These are phyloP conservation scores for Mylabris sibirica DNA, from an alignment of 2,888 invertebrate genomes.

Conservation along the genomic window DNA sequence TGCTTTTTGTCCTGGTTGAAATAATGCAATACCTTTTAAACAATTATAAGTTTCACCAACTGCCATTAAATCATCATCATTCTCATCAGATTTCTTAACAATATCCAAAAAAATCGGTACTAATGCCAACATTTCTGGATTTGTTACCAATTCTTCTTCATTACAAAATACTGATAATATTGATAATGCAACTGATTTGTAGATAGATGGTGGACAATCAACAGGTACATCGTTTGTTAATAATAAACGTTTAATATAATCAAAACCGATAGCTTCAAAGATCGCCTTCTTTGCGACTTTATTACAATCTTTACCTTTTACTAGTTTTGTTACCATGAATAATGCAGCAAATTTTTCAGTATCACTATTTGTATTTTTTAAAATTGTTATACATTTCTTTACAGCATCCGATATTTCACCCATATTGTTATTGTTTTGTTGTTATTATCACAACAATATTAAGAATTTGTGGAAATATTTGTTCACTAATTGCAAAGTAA, in stretches of 20 bases:
- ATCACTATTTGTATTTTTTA: slow-evolving; percentile 82
- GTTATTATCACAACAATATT: not conserved
- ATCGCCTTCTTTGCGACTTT: slow-evolving; percentile 75
- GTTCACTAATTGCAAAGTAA: slow-evolving; percentile 34
- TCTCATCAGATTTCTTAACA: slow-evolving; percentile 83
- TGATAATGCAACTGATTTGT: slow-evolving; percentile 89
- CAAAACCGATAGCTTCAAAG: slow-evolving; percentile 89
- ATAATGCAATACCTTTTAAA: slow-evolving; percentile 80
- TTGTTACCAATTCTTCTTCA: slow-evolving; percentile 80
- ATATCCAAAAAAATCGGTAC: slow-evolving; percentile 85
- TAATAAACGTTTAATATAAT: slow-evolving; percentile 82
- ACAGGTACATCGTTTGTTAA: slow-evolving; percentile 79
- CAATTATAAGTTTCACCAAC: slow-evolving; percentile 88
- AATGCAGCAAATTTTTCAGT: slow-evolving; percentile 92
- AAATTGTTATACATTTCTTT: slow-evolving; percentile 81
- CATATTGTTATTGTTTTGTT: slow-evolving; percentile 49
- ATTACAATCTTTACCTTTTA: slow-evolving; percentile 83
- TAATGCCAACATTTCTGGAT: slow-evolving; percentile 83
- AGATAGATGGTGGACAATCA: slow-evolving; percentile 88
- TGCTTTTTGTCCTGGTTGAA: slow-evolving; percentile 80
- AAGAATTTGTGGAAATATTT: not conserved
- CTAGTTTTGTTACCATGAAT: slow-evolving; percentile 90
- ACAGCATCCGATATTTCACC: slow-evolving; percentile 77
- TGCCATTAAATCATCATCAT: slow-evolving; percentile 85
- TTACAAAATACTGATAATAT: slow-evolving; percentile 87